Evolutionary conservation across 2,888 invertebrate genomes (phyloP), one percentile per base, ranked within the genome.

Genomic region (Mamestra brassicae): DNA sequence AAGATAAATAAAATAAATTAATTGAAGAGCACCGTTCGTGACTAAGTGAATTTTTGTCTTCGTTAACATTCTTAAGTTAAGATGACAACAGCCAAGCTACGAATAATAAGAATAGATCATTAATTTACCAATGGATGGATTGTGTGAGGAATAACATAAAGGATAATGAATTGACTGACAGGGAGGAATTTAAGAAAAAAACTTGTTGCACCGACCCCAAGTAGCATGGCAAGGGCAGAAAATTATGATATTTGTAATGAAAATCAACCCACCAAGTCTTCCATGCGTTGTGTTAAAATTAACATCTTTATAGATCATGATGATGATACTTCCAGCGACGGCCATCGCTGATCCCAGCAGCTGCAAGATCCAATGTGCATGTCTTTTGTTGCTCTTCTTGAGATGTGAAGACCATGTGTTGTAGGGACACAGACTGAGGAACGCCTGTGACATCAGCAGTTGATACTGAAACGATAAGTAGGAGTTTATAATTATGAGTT

Each of bases 201-300:
- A 15, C 36, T 3, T 58, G 0, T 58, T 2, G 36, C 36, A 3
- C 7, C 15, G 36, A 15, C 15, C 34, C 3, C 15, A 58, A 58
- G 3, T 58, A 36, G 3, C 5, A 10, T 0, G 13, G 10, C n/a
- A 60, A 60, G 10, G 10, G 8, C 2, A 60, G n/a, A 11, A 42
- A 26, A 26, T 57, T 3, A n/a, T 57, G 57, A 57, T 57, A 3
- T 13, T 8, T 8, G n/a, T n/a, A n/a, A n/a, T 42, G 5, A 47
- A 61, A 11, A 15, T 47, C 11, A 52, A 80, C 86, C 76, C 84
- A 91, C 91, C 91, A 68, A 89, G 88, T 80, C 84, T 74, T 71
- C 94, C 93, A 84, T 94, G 94, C n/a, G 88, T 63, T 0, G 91
- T 86, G 52, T 85, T 76, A 86, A 92, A 93, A 67, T 93, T 90